Evolutionary conservation across 2,113 vertebrate genomes (phyloP), one percentile per base, ranked within the genome.

Genomic region (Pedionomus torquatus): DNA sequence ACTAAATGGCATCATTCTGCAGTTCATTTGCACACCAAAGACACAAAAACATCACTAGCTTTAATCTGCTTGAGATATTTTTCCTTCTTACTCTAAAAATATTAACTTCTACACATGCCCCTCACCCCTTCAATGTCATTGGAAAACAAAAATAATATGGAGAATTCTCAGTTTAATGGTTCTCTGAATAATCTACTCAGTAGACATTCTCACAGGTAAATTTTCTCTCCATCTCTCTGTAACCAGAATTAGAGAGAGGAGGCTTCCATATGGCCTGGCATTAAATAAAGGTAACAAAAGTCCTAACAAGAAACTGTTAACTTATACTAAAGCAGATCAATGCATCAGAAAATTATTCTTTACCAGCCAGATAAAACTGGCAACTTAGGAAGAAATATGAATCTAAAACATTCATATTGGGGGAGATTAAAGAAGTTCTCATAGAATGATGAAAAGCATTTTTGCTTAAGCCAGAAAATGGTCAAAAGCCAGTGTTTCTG

Each of bases 101-200:
- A 31, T 44, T 52, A 65, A 54, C 3, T 48, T 55, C 23, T 54
- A 41, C 6, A 13, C 7, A 9, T 74, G 37, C 19, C 10, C 13
- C 17, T 3, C 0, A 0, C 5, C 24, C 2, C 5, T 44, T 55
- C 8, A 54, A 49, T 49, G 2, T 0, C 4, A 44, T 5, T 63
- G 4, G 3, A 48, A 52, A 87, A 88, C 33, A 54, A 30, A 71
- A 37, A 31, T 23, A 23, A 43, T n/a, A 3, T 12, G n/a, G 33
- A 31, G 9, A 80, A 55, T 31, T 55, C 8, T n/a, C 44, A n/a
- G 52, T 33, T 66, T 46, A 55, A 44, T 9, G 16, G 4, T 3
- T 75, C 24, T 33, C 14, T 26, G 54, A 55, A 21, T 26, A 60
- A 71, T 10, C 46, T 4, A 12, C 17, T 61, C 24, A 5, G 46